phyloP scores from a whole-genome alignment of 2,113 vertebrate genomes.

The Erpornis zantholeuca region DNA sequence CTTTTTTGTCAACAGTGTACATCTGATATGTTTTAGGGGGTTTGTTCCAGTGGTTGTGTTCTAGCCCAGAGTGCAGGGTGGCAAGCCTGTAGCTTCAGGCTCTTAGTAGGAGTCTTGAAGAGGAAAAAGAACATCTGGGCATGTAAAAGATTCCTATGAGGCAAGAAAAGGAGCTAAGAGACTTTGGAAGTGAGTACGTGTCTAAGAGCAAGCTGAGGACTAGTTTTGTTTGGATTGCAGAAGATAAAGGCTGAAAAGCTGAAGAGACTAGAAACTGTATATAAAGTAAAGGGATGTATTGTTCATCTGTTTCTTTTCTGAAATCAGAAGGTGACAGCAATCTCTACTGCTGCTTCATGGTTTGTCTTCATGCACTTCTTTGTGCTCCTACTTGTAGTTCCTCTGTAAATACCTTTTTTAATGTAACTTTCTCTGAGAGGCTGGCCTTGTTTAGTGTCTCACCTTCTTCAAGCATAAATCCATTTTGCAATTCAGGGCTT shows the following conservation, averaged over 20 bases:
- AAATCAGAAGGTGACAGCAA: not conserved
- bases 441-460: not conserved
- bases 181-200: not conserved
- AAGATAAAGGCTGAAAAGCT: not conserved
- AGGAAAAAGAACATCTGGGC: not conserved
- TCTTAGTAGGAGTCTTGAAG: not conserved
- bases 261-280: not conserved
- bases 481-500: not conserved
- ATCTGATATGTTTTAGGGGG: not conserved
- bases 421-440: not conserved
- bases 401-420: not conserved
- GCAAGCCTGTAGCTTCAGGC: not conserved
- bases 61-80: not conserved
- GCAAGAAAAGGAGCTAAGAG: not conserved
- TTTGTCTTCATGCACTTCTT: not conserved
- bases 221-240: not conserved
- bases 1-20: not conserved
- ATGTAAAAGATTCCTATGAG: rapidly evolving
- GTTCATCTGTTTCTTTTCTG: not conserved
- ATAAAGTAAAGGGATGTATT: not conserved
- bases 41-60: not conserved
- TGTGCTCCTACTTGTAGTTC: not conserved
- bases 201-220: not conserved
- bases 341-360: not conserved
- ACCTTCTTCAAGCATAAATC: not conserved